phyloP scores from a whole-genome alignment of 2,888 invertebrate species.

The Lathronympha strigana region DNA sequence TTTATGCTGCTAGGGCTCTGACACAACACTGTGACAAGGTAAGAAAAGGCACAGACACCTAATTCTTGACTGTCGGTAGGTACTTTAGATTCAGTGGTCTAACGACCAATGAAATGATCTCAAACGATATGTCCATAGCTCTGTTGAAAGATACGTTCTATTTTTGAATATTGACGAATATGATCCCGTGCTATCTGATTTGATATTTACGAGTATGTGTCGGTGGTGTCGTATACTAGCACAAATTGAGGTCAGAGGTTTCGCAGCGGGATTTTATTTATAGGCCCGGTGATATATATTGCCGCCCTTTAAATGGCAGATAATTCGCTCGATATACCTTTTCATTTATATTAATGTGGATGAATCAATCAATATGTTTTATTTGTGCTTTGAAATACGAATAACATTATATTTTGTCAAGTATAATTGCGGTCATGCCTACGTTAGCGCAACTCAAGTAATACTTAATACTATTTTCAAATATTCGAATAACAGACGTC shows the following conservation, averaged over 20 bases:
- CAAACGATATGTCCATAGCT: too few species aligned
- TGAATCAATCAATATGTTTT: too few species aligned
- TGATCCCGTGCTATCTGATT: conserved; percentile 9
- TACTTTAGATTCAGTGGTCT: background rate
- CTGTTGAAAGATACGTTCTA: background rate
- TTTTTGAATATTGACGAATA: background rate
- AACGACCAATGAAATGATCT: background rate
- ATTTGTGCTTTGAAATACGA: background rate
- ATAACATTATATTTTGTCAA: too few species aligned
- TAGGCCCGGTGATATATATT: background rate
- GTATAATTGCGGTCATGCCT: too few species aligned
- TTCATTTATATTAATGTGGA: background rate
- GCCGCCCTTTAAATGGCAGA: background rate
- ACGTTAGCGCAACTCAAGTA: too few species aligned
- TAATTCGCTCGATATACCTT: background rate
- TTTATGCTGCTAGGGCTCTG: too few species aligned
- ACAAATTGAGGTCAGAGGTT: conserved; percentile 15
- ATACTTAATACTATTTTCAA: too few species aligned
- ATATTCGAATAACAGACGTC: too few species aligned
- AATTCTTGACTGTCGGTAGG: background rate
- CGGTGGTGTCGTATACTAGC: background rate
- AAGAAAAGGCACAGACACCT: too few species aligned
- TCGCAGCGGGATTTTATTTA: conserved; percentile 8
- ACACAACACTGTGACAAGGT: too few species aligned
- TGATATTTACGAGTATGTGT: conserved; percentile 1